Conservation (phyloP, 2,797 vertebrate genomes). For the Sebastes matsubarae region DNA sequence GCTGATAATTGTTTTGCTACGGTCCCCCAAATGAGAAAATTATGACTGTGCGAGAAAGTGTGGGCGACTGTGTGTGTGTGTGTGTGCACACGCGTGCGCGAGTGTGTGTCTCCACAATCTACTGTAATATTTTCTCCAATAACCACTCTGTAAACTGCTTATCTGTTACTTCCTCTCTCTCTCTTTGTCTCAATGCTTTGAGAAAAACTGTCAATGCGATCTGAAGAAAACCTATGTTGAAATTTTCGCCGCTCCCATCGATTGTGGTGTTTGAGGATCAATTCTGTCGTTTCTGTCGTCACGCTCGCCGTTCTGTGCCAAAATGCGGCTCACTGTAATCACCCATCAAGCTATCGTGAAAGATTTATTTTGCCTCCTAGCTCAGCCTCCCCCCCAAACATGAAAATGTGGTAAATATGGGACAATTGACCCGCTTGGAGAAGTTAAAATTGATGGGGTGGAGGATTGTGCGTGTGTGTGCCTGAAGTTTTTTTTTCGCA, state of each 20-base stretch:
- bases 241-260: conserved; percentile 52
- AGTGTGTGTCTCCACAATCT: conserved; percentile 9
- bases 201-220: conserved; percentile 53
- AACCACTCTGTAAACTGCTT: conserved; percentile 36
- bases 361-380: conserved; percentile 56
- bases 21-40: conserved; percentile 69
- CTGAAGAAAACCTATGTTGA: conserved; percentile 39
- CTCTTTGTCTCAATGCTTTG: conserved; percentile 14
- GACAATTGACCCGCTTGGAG: conserved; percentile 42
- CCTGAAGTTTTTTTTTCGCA: conserved; percentile 40
- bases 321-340: conserved; percentile 45
- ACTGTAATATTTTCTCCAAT: conserved; percentile 56
- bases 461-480: conserved; percentile 10
- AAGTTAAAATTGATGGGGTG: conserved; percentile 42
- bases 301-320: conserved; percentile 52
- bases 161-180: not conserved
- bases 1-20: conserved; percentile 72
- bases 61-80: conserved; percentile 28
- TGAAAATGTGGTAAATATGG: conserved; percentile 54
- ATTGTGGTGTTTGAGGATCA: conserved; percentile 63
- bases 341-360: conserved; percentile 53
- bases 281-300: conserved; percentile 63
- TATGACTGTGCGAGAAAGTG: conserved; percentile 44
- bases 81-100: not conserved
- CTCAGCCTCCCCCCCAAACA: conserved; percentile 38